Evolutionary conservation across 2,888 invertebrate genomes (phyloP), one percentile per base, ranked within the genome.

Genomic region (Epistrophe eligans): DNA sequence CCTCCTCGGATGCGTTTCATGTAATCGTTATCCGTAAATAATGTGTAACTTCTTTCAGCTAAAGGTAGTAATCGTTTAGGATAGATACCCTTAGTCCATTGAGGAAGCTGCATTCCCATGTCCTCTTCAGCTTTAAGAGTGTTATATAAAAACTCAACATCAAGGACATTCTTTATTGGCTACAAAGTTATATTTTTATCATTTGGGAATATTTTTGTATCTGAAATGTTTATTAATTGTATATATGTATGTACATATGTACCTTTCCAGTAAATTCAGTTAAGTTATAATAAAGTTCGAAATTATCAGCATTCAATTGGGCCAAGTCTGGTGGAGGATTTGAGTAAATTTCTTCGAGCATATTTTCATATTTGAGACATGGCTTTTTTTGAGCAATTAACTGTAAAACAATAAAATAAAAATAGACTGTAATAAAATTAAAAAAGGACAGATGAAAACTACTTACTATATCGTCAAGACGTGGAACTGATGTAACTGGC

Each of bases 401-500:
- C 92, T 43, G 32, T 11, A 17, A 48, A 40, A 45, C 0, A 10
- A n/a, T 3, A 8, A 40, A 6, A 9, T 0, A 9, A 8, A 24
- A 62, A 8, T 15, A n/a, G 1, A 40, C 0, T 1, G 10, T 4
- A 9, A 6, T 48, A 62, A 45, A 43, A 32, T 0, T 40, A 15
- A 17, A 15, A 15, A 4, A 8, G 2, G 8, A 48, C 24, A 11
- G 17, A 64, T 13, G 0, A 24, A 10, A 48, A 50, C 10, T 77
- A 91, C 93, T 93, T 94, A 97, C 97, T 93, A 95, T 95, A 92
- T 98, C 98, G 84, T 95, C 90, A 60, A 94, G 90, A 73, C 94
- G 94, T 0, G 98, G 97, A 38, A 95, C 93, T 0, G 97, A 95
- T 92, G 97, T 96, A 1, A 98, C 95, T 9, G 98, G 97, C 82